Evolutionary conservation across 2,888 invertebrate species (phyloP), one percentile per base, ranked within the genome.

Genomic region (Toxonevra muliebris): DNA sequence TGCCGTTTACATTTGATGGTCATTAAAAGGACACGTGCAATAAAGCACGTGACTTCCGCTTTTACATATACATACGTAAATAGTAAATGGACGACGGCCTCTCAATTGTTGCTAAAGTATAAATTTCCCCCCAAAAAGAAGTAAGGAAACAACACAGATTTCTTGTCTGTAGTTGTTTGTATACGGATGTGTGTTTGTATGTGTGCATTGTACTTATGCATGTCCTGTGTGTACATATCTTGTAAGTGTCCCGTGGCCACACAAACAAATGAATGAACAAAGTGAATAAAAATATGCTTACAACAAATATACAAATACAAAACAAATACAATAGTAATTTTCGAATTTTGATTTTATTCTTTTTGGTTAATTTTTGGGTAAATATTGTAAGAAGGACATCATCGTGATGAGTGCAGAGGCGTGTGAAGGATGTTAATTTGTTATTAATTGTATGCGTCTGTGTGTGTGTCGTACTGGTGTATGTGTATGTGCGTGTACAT

Each of bases 21-120:
- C 83, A 83, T 83, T 84, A 83, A 84, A 81, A 81, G 78, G 82
- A 80, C 83, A 84, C 83, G 83, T 83, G 83, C 78, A 77, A 67
- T 74, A 73, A 75, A 79, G 79, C 83, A 83, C 83, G 83, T 84
- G 83, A 76, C 84, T 76, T 73, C 74, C 74, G 66, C 11, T 54
- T 42, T 45, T 65, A 54, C 67, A 65, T 68, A 65, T 66, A 43
- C 59, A 54, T 43, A 52, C 60, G 50, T 55, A 53, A n/a, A n/a
- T n/a, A n/a, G n/a, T 54, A 68, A 69, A 72, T 67, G 70, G 68
- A 69, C 54, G 68, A 69, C 54, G 17, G 15, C 4, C 12, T 15
- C 20, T 41, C 62, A 42, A 61, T 62, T 62, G 62, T 62, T 59
- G 55, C 48, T 52, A 67, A 53, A 62, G 67, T 67, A 67, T 67